phyloP scores from a whole-genome alignment of 2,797 vertebrate species.

The Characodon lateralis region DNA sequence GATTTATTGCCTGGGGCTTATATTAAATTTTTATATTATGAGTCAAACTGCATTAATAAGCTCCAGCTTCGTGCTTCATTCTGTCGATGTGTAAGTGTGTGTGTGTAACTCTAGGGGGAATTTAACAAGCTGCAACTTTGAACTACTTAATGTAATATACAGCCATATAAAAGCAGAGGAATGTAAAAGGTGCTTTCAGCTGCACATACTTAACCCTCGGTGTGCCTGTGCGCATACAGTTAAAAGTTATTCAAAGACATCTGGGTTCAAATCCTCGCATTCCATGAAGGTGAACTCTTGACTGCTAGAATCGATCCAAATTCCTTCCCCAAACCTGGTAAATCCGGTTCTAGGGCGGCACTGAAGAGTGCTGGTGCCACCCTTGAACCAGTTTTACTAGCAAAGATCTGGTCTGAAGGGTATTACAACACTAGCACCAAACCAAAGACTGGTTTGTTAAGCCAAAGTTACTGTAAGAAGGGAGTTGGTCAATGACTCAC shows the following conservation, averaged over 20 bases:
- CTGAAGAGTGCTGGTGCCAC: neutral
- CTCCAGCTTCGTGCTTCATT: conserved; percentile 7
- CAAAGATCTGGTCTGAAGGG: neutral
- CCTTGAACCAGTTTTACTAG: neutral
- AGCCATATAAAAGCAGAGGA: conserved; percentile 32
- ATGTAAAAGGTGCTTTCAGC: conserved; percentile 21
- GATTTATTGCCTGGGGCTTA: conserved; percentile 3
- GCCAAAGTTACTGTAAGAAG: neutral
- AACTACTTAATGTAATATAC: conserved; percentile 54
- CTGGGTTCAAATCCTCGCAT: neutral
- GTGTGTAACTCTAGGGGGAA: conserved; percentile 6
- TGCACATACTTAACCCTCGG: conserved; percentile 33
- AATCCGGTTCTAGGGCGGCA: neutral
- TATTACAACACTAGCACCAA: neutral
- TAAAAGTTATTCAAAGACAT: conserved; percentile 43
- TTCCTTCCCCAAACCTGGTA: neutral
- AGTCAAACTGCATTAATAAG: conserved; percentile 19
- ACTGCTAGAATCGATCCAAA: neutral
- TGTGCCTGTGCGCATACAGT: conserved; percentile 28
- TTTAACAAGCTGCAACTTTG: conserved; percentile 60
- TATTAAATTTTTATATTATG: conserved; percentile 10
- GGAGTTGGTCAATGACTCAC: conserved; percentile 8
- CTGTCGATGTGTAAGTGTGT: conserved; percentile 17
- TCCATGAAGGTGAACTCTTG: no score
- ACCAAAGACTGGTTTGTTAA: neutral